Base-by-base conservation (phyloP, 2,113 vertebrate genomes). In the Sminthopsis crassicaudata region DNA sequence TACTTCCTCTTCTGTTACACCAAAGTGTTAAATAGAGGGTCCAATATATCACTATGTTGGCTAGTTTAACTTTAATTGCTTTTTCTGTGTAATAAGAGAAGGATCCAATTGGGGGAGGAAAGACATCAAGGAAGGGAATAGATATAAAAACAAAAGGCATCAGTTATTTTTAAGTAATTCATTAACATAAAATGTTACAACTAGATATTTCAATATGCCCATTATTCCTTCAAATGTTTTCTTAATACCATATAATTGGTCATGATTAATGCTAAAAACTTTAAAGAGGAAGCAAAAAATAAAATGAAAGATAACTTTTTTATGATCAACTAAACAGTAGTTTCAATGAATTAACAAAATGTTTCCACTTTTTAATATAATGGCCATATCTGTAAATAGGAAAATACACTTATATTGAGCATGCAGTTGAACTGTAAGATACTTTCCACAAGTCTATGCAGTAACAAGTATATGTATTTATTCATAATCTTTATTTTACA, bases 181-280 rank as follows among this genome's bases (percentile, higher is more conserved):
- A 92, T 36, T 50, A 91, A 89, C 50, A 92, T 42, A 53, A 89
- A 96, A 46, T 53, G 91, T 84, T 42, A 94, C 48, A 67, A 53
- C 7, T 60, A 92, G 46, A n/a, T 88, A 92, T 96, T 92, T 27
- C 60, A 76, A 88, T 14, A 89, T 9, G 93, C 16, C 52, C 84
- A 92, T 24, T 25, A 0, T 8, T 93, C 42, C 50, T 52, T 90
- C 92, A 95, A 91, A 92, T 92, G 94, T 67, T 89, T 91, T 89
- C 91, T 92, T 57, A 89, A 53, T 0, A n/a, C 48, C 42, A 22
- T 42, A 54, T 67, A 91, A 60, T 10, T 90, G 36, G 12, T 19
- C 36, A 76, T 26, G 91, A 94, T 92, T 50, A 89, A 54, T 26
- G n/a, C 46, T 60, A 60, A 94, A 96, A 14, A 89, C 60, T 92